A percentile compares a stretch with the other conserved stretches of the same genome.
Conservation (phyloP, 2,797 vertebrate genomes). For the Tolypeutes matacus region DNA sequence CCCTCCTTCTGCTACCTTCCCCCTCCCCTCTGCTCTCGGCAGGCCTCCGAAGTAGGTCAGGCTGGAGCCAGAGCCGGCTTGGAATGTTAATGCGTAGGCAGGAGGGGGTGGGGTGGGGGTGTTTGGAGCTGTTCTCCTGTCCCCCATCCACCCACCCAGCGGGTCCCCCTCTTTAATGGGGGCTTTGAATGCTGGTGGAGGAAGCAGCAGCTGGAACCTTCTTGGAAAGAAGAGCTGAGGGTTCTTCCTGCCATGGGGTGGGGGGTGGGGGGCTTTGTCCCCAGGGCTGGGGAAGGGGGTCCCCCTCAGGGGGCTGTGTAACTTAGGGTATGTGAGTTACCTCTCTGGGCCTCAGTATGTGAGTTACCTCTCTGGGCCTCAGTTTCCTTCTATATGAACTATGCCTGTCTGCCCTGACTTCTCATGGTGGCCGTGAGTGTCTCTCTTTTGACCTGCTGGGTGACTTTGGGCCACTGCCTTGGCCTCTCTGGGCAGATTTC, state of each 20-base stretch:
- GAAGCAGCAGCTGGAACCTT: not conserved
- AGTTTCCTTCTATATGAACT: not conserved
- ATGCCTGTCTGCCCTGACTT: not conserved
- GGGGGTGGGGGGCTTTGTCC: not conserved
- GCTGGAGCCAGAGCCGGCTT: conserved; percentile 26
- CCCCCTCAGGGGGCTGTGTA: not conserved
- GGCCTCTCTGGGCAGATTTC: not conserved
- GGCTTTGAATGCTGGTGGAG: conserved; percentile 5
- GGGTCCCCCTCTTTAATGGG: conserved; percentile 6
- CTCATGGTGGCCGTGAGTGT: not conserved
- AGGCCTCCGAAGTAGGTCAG: conserved; percentile 85
- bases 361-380: not conserved
- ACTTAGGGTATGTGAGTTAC: not conserved
- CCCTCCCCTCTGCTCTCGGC: conserved; percentile 70
- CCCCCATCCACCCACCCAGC: not conserved
- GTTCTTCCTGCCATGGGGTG: not conserved
- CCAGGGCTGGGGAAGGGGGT: not conserved
- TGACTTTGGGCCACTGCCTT: not conserved
- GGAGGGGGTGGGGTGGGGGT: not conserved
- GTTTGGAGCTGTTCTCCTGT: not conserved
- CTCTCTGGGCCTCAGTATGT: conserved; percentile 22
- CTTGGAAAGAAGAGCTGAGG: not conserved
- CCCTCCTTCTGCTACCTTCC: conserved; percentile 88
- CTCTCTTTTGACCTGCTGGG: not conserved
- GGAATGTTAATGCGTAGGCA: conserved; percentile 81